Conservation (phyloP, 1,140 invertebrate genomes). For the Lepidurus apus region DNA sequence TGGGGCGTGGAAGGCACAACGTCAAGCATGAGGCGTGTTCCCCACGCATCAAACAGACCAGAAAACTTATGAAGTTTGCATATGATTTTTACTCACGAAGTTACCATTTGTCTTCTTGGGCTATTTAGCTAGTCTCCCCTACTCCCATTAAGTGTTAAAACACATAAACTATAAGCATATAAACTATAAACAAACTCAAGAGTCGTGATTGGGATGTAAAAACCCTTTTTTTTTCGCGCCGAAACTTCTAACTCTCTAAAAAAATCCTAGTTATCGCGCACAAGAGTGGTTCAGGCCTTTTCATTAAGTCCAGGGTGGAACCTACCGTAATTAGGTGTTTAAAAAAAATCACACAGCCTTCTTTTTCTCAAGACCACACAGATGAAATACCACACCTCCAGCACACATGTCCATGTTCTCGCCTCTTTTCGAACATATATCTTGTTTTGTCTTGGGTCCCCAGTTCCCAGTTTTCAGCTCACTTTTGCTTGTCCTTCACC, state of each 20-base stretch:
- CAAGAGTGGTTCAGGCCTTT: not conserved
- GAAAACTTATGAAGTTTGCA: not conserved
- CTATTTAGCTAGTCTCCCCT: not conserved
- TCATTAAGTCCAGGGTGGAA: not conserved
- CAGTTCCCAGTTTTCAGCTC: not conserved
- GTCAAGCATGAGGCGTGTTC: slow-evolving; percentile 10
- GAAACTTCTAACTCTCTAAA: not conserved
- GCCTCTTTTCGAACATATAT: not conserved
- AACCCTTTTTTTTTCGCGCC: not conserved
- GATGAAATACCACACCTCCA: not conserved
- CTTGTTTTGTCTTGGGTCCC: not conserved
- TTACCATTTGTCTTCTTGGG: slow-evolving; percentile 14
- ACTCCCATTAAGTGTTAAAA: slow-evolving; percentile 19
- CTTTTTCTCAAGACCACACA: not conserved
- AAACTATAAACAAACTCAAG: not conserved
- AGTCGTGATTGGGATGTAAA: not conserved
- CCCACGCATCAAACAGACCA: not conserved
- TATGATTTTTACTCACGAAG: not conserved
- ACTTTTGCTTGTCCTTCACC: not conserved
- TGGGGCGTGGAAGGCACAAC: not conserved
- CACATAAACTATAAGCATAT: not conserved
- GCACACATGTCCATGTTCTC: slow-evolving; percentile 1
- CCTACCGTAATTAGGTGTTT: not conserved
- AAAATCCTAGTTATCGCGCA: not conserved
- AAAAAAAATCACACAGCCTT: not conserved